These are phyloP conservation scores for Thalassoma bifasciatum DNA, from an alignment of 2,113 vertebrate species.

Conservation along the genomic window DNA sequence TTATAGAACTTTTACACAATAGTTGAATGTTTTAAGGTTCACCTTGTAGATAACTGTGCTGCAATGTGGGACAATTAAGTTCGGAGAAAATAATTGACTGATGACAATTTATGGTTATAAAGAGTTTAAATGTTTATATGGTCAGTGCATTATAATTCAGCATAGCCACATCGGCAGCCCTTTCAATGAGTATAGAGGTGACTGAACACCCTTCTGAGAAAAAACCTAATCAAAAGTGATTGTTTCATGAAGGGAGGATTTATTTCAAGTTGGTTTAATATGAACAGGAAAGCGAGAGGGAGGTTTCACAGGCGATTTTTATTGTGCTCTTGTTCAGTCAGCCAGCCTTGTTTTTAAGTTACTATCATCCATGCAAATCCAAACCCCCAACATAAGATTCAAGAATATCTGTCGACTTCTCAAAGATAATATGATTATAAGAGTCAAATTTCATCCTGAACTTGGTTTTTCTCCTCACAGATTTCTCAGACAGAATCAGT, in stretches of 20 bases:
- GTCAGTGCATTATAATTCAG: not conserved
- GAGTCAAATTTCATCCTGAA: not conserved
- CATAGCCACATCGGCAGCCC: not conserved
- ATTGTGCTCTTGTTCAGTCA: not conserved
- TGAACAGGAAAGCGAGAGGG: not conserved
- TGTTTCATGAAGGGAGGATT: not conserved
- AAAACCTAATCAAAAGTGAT: not conserved
- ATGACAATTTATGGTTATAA: not conserved
- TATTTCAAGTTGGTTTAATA: not conserved
- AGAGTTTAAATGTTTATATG: not conserved
- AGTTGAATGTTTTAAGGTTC: too few relatives aligned
- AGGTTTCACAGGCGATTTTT: not conserved
- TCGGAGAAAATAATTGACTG: too few relatives aligned
- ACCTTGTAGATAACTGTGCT: too few relatives aligned
- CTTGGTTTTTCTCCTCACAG: constrained; percentile 74
- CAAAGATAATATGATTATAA: not conserved
- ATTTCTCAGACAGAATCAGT: constrained; percentile 95
- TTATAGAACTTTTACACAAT: too few relatives aligned
- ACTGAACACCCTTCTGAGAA: not conserved
- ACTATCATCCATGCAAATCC: not conserved
- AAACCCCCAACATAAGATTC: not conserved
- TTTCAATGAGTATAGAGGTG: not conserved
- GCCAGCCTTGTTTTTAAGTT: not conserved
- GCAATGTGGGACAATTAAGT: not conserved
- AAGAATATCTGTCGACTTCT: not conserved